Base-by-base conservation (phyloP, 1,140 invertebrate species). In the Augochlora pura region DNA sequence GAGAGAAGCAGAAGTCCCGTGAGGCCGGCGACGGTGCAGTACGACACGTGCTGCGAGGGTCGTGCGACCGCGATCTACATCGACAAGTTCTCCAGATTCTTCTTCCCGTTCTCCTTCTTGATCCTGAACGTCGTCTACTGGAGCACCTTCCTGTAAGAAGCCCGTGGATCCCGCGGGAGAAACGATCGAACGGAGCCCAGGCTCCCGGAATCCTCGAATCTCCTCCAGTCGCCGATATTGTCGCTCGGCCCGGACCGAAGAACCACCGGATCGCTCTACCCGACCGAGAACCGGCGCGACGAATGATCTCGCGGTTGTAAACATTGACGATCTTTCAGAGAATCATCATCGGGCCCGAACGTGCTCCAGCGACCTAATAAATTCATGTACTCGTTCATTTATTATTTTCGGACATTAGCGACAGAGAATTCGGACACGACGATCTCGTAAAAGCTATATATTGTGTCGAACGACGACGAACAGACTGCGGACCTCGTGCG, bases 121-220 rank as follows among this genome's bases (percentile, higher is more conserved):
- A 96, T 97, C 85, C 94, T 98, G 23, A 98, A 98, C 89, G 95
- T 97, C 84, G 96, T 97, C 27, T 98, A 98, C 90, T 98, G 97
- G 97, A 96, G 96, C 82, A 97, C 96, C 76, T 98, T 97, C 92
- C 94, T 97, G 84, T 96, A 93, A 90, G 2, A 27, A 8, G 38
- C 0, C 18, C n/a, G n/a, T 16, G 27, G 16, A 21, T 8, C 14
- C 7, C 16, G 64, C 54, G 63, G 46, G 57, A 60, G 54, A 69
- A 12, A 70, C 16, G 64, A 65, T 54, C 64, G 57, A n/a, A 49
- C 9, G 54, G 21, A 16, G 21, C 16, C 21, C 16, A 27, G 5
- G 27, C 62, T 59, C 25, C 63, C 16, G n/a, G 52, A 63, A 72
- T 72, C 69, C 23, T 42, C 38, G 46, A n/a, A n/a, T 7, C n/a